A percentile compares a stretch with the other conserved stretches of the same genome.
Evolutionary conservation across 2,797 vertebrate genomes (phyloP).

Genomic region (Gymnothorax reevesii): DNA sequence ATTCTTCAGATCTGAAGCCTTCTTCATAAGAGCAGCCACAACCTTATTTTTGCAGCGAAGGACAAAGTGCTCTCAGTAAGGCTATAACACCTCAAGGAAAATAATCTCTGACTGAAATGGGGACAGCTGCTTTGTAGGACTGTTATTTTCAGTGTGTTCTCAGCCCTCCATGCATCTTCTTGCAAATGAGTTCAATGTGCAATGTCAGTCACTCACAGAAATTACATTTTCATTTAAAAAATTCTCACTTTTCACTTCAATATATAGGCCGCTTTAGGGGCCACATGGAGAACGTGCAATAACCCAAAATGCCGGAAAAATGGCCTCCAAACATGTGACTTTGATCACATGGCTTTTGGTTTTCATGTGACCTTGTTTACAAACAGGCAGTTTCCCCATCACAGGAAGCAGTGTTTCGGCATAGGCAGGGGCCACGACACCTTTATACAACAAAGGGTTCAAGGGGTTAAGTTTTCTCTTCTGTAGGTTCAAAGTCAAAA

Average conservation of each 20-base stretch:
- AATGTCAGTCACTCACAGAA: not conserved
- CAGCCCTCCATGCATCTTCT: not conserved
- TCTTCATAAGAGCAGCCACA: not conserved
- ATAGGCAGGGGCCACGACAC: too few relatives aligned
- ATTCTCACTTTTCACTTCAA: not conserved
- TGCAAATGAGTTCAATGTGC: not conserved
- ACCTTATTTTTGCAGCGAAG: conserved; percentile 4
- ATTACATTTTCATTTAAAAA: not conserved
- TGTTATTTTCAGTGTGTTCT: not conserved
- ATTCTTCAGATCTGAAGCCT: conserved; percentile 2
- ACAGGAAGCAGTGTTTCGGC: too few relatives aligned
- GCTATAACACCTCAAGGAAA: not conserved
- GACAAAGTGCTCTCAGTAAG: not conserved
- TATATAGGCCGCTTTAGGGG: too few relatives aligned
- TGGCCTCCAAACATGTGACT: too few relatives aligned
- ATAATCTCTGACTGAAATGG: conserved; percentile 8
- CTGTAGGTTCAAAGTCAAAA: too few relatives aligned
- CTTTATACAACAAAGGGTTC: too few relatives aligned
- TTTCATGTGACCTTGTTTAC: too few relatives aligned
- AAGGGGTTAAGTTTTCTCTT: too few relatives aligned
- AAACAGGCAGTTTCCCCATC: too few relatives aligned
- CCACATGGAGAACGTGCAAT: too few relatives aligned
- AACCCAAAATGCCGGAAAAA: too few relatives aligned
- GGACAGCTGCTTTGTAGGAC: conserved; percentile 23
- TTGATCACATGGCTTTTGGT: too few relatives aligned